Percentiles rank a stretch among this genome's conserved stretches.
Evolutionary conservation across 1,140 invertebrate species (phyloP).

Genomic region (Drosophila yakuba): DNA sequence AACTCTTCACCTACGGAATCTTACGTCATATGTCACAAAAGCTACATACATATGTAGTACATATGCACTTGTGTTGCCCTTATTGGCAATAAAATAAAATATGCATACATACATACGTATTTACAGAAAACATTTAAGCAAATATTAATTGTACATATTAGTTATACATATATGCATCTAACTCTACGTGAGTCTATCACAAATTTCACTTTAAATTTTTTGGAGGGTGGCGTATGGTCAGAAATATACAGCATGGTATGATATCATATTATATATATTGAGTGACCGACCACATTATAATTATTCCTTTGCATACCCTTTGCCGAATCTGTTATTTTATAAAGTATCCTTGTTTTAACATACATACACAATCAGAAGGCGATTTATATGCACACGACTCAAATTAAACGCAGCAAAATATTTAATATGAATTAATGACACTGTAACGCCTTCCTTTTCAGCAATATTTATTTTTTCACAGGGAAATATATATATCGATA

Average conservation of each 20-base stretch:
- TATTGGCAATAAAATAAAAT: slow-evolving; percentile 30
- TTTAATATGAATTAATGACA: background rate
- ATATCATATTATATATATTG: background rate
- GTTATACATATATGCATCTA: slow-evolving; percentile 13
- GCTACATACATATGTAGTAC: slow-evolving; percentile 5
- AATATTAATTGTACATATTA: slow-evolving; percentile 11
- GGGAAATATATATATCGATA: background rate
- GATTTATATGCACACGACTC: slow-evolving; percentile 4
- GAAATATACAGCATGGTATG: background rate
- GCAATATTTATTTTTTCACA: background rate
- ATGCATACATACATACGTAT: background rate
- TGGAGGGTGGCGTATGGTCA: no score
- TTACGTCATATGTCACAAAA: slow-evolving; percentile 37
- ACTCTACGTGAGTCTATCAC: background rate
- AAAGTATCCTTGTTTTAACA: background rate
- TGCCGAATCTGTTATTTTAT: no score
- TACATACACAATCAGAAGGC: slow-evolving; percentile 15
- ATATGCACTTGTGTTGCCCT: slow-evolving; percentile 15
- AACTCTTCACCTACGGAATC: slow-evolving; percentile 5
- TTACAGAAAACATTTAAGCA: slow-evolving; percentile 11
- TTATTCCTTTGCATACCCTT: background rate
- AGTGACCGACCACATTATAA: background rate
- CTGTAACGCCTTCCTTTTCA: background rate
- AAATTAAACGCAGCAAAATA: slow-evolving; percentile 10
- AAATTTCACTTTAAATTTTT: no score